phyloP scores from a whole-genome alignment of 2,797 vertebrate species.

The Emydoidea blandingii region DNA sequence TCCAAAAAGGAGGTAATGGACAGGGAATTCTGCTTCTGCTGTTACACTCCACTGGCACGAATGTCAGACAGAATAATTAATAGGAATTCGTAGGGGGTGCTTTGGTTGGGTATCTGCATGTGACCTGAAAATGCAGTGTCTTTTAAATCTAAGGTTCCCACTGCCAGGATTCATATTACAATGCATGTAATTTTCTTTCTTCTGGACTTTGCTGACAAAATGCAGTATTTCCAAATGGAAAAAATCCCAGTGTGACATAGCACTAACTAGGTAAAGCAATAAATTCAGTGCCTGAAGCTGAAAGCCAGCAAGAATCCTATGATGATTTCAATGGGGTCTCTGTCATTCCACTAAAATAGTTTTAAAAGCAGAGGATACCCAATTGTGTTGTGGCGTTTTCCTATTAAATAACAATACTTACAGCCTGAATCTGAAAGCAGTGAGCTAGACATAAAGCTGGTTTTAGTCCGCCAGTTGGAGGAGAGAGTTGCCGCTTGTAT shows the following conservation, averaged over 20 bases:
- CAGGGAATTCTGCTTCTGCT: neutral
- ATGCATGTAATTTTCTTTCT: neutral
- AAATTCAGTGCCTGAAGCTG: neutral
- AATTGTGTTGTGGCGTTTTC: neutral
- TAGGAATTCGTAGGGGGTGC: neutral
- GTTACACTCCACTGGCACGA: neutral
- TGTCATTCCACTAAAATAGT: neutral
- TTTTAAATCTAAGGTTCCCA: neutral
- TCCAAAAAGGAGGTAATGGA: neutral
- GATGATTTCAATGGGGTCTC: neutral
- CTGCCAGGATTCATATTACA: neutral
- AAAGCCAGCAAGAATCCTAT: neutral
- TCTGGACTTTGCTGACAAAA: neutral
- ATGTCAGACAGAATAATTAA: neutral
- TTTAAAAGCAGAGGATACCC: neutral
- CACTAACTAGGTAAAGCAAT: neutral
- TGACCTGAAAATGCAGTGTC: neutral
- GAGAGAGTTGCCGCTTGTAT: constrained; percentile 79
- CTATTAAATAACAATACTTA: constrained; percentile 82
- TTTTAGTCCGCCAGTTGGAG: constrained; percentile 80
- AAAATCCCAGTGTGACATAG: neutral
- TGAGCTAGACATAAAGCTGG: constrained; percentile 82
- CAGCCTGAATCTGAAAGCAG: constrained; percentile 81
- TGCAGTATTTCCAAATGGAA: neutral
- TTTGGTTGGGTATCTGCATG: neutral